Conservation (phyloP, 2,113 vertebrate species). For the Anoura caudifer region DNA sequence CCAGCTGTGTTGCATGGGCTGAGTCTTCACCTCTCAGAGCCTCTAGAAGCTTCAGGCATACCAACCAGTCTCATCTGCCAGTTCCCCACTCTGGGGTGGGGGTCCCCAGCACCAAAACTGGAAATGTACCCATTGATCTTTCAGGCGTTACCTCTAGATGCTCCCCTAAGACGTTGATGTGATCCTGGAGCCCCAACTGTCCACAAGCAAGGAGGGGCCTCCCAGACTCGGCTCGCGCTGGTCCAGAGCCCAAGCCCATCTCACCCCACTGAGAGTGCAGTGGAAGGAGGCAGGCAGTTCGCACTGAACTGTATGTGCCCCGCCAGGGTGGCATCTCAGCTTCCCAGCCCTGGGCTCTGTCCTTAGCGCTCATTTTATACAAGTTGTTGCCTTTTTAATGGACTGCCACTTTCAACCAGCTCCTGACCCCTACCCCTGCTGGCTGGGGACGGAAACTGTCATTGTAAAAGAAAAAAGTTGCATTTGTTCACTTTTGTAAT, state of each 20-base stretch:
- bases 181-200: neutral
- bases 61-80: neutral
- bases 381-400: constrained; percentile 39
- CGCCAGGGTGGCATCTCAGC: neutral
- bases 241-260: neutral
- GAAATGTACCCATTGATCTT: neutral
- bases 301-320: neutral
- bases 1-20: neutral
- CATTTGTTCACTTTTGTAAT: constrained; percentile 62
- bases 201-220: neutral
- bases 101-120: neutral
- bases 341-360: neutral
- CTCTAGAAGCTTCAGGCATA: neutral
- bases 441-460: constrained; percentile 52
- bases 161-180: neutral
- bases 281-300: neutral
- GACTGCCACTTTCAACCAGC: neutral
- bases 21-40: neutral
- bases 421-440: constrained; percentile 35
- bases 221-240: neutral
- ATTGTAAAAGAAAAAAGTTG: constrained; percentile 21
- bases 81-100: neutral
- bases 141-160: neutral
- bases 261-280: neutral
- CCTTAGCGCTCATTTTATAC: constrained; percentile 45